Conservation (phyloP, 2,113 vertebrate genomes). For the Gymnobelideus leadbeateri region DNA sequence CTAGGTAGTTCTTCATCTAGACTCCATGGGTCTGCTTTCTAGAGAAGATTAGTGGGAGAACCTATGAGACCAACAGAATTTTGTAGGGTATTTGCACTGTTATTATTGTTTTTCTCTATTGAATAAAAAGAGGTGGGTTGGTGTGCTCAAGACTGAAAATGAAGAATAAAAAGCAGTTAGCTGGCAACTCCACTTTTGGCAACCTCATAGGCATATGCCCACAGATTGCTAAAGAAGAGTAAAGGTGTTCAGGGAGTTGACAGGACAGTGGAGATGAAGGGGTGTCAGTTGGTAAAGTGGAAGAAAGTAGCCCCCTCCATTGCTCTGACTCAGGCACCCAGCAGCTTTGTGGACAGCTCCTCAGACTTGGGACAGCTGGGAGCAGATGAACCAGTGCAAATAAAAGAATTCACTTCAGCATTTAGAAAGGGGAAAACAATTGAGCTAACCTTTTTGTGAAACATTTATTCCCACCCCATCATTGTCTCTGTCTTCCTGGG, state of each 20-base stretch:
- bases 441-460: conserved; percentile 69
- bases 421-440: conserved; percentile 62
- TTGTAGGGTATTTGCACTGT: not conserved
- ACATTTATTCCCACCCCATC: conserved; percentile 65
- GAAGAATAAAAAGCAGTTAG: not conserved
- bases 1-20: not conserved
- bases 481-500: conserved; percentile 70
- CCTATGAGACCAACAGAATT: not conserved
- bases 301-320: not conserved
- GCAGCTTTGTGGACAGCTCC: conserved; percentile 13
- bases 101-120: not conserved
- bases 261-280: not conserved
- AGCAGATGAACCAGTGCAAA: conserved; percentile 68
- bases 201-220: not conserved
- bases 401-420: conserved; percentile 63
- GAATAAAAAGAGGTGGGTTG: not conserved
- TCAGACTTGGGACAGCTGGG: conserved; percentile 67
- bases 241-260: not conserved
- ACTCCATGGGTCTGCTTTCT: conserved; percentile 27
- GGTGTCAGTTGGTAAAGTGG: conserved; percentile 36
- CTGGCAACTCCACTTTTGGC: conserved; percentile 32
- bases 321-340: not conserved
- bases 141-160: not conserved
- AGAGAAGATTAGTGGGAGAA: conserved; percentile 50
- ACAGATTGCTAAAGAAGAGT: conserved; percentile 7